Conservation (phyloP, 2,113 vertebrate genomes). For the Cromileptes altivelis region DNA sequence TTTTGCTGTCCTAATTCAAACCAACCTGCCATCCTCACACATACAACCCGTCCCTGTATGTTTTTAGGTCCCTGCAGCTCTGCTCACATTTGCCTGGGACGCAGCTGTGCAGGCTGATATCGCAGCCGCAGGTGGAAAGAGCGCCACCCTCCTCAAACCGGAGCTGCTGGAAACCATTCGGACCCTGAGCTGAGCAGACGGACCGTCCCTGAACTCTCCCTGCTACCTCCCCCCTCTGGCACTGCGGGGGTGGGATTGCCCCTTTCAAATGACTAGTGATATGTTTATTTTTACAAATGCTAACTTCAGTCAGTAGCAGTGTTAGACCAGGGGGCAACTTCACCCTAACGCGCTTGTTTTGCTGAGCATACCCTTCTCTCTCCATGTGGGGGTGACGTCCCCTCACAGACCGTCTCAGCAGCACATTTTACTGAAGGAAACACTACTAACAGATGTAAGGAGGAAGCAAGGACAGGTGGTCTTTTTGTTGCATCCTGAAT, state of each 20-base stretch:
- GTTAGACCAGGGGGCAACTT: conserved; percentile 15
- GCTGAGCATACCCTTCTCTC: conserved; percentile 14
- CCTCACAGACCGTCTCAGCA: conserved; percentile 24
- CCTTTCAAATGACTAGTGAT: conserved; percentile 21
- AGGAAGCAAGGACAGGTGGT: background rate
- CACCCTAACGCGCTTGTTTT: conserved; percentile 29
- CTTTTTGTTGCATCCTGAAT: conserved; percentile 30
- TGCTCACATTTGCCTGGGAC: conserved; percentile 92
- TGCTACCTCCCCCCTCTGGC: conserved; percentile 12
- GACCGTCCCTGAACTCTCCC: conserved; percentile 1
- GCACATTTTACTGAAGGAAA: conserved; percentile 29
- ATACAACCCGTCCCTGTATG: background rate
- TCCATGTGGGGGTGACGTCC: background rate
- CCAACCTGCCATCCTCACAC: too few species aligned
- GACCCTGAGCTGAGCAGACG: conserved; percentile 86
- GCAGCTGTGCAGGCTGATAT: conserved; percentile 89
- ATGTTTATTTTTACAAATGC: conserved; percentile 45
- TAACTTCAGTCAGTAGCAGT: conserved; percentile 42
- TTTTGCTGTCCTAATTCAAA: background rate
- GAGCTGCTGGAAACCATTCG: conserved; percentile 85
- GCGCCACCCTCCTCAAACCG: conserved; percentile 81
- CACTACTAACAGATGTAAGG: background rate
- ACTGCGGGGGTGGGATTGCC: conserved; percentile 13
- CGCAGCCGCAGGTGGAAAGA: conserved; percentile 81
- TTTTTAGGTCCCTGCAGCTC: conserved; percentile 92